Percentiles rank a stretch among this genome's conserved stretches.
phyloP scores from a whole-genome alignment of 2,797 vertebrate species.

The Chaenodraco wilsoni region DNA sequence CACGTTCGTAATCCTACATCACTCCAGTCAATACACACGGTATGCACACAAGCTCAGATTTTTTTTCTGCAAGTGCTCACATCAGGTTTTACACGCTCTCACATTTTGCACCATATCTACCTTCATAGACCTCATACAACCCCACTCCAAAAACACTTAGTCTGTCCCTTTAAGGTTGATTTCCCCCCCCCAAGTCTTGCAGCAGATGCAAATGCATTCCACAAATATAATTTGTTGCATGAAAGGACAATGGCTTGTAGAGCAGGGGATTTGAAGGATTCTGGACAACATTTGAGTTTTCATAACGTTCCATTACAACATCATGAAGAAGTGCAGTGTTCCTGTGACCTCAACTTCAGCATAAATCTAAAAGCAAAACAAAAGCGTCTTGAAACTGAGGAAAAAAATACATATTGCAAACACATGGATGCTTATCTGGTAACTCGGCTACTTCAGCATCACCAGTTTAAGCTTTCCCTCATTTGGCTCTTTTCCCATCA shows the following conservation, averaged over 20 bases:
- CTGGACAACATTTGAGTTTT: constrained; percentile 47
- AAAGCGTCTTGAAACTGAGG: constrained; percentile 27
- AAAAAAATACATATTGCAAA: constrained; percentile 10
- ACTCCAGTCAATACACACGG: too few relatives aligned
- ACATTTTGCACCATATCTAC: too few relatives aligned
- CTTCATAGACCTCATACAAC: too few relatives aligned
- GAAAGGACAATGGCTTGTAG: constrained; percentile 5
- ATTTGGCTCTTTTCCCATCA: not conserved
- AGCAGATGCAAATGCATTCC: constrained; percentile 4
- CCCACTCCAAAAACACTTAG: not conserved
- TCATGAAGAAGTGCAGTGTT: constrained; percentile 31
- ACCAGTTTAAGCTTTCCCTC: not conserved
- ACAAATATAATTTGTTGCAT: constrained; percentile 12
- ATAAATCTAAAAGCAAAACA: constrained; percentile 36
- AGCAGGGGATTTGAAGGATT: constrained; percentile 35
- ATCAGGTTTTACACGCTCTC: too few relatives aligned
- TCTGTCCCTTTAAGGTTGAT: constrained; percentile 6
- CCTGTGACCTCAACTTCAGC: constrained; percentile 31
- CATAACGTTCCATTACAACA: constrained; percentile 69
- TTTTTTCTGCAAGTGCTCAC: too few relatives aligned
- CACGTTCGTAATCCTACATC: too few relatives aligned
- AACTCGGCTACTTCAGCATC: not conserved
- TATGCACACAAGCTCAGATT: too few relatives aligned
- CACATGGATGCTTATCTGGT: not conserved
- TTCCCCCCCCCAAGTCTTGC: not conserved